Base-by-base conservation (phyloP, 2,888 invertebrate genomes). In the Hylaea fasciaria region DNA sequence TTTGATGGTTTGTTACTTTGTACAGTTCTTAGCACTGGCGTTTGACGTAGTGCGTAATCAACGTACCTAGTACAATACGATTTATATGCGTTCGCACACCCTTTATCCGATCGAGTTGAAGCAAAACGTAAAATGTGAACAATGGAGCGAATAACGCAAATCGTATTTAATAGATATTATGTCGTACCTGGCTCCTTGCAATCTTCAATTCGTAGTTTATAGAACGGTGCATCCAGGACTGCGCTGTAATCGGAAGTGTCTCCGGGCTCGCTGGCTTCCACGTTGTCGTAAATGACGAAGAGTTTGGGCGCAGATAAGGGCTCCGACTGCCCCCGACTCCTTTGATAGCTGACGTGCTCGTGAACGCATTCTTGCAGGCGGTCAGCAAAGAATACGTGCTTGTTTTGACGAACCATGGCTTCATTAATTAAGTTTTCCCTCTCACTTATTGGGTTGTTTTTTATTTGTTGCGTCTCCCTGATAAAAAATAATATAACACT, bases 271-370 rank as follows among this genome's bases (percentile, higher is more conserved):
- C 94, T 93, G 10, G 96, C 94, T 73, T 96, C 95, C 35, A 96
- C 93, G 62, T 95, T 96, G 71, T 96, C 95, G 70, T 96, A 95
- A 9, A 96, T 93, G 29, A 96, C 93, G 73, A 93, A 96, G 49
- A 96, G 93, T 43, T 95, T 91, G 41, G 94, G 94, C 0, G 94
- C 90, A 40, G 94, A 93, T 14, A 96, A 78, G 0, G 95, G 93
- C 76, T 95, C 94, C 0, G 83, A 62, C 22, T 81, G 80, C 9
- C 85, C 81, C 14, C 77, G 74, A 13, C 65, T 69, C 43, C 78
- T 79, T 65, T 84, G 90, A 70, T 94, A 96, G 43, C 85, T 87
- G 0, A 96, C 88, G 65, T 94, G 94, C 59, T 92, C 93, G 56
- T 94, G 93, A 0, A 96, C 94, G 37, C 93, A 93, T 68, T 95